Evolutionary conservation across 1,140 invertebrate genomes (phyloP).

Genomic region (Fopius arisanus): DNA sequence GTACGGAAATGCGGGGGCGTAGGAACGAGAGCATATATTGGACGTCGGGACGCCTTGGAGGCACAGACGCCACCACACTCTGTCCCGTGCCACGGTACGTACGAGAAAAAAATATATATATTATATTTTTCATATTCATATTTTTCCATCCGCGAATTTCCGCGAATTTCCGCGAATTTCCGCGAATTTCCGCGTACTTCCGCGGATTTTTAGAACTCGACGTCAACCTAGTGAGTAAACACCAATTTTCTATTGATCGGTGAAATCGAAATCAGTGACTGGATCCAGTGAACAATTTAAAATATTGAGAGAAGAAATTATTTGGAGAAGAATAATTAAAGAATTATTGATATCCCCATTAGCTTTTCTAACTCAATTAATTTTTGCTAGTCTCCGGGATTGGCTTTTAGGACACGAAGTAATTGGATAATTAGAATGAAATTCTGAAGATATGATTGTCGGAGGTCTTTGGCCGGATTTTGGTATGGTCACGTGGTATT

Average conservation of each 20-base stretch:
- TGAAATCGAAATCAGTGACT: too few species aligned
- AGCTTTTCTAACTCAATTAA: too few species aligned
- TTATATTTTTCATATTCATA: background rate
- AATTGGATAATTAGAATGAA: too few species aligned
- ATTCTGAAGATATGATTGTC: background rate
- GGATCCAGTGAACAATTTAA: too few species aligned
- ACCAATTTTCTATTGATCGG: too few species aligned
- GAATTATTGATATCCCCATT: too few species aligned
- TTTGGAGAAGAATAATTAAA: too few species aligned
- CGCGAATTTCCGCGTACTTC: too few species aligned
- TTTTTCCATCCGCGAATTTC: background rate
- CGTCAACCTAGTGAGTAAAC: too few species aligned
- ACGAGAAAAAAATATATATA: slow-evolving; percentile 33
- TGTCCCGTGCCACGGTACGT: slow-evolving; percentile 66
- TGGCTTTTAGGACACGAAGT: background rate
- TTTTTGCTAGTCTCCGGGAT: background rate
- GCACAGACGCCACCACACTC: slow-evolving; percentile 65
- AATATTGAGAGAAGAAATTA: too few species aligned
- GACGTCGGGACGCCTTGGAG: slow-evolving; percentile 56
- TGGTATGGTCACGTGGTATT: slow-evolving; percentile 38
- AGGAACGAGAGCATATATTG: slow-evolving; percentile 64
- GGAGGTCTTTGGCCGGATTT: slow-evolving; percentile 49
- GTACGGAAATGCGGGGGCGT: slow-evolving; percentile 63
- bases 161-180: too few species aligned
- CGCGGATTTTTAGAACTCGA: too few species aligned